Percentiles rank a stretch among this genome's conserved stretches.
Conservation (phyloP, 2,113 vertebrate genomes). For the Sakesphorus luctuosus region DNA sequence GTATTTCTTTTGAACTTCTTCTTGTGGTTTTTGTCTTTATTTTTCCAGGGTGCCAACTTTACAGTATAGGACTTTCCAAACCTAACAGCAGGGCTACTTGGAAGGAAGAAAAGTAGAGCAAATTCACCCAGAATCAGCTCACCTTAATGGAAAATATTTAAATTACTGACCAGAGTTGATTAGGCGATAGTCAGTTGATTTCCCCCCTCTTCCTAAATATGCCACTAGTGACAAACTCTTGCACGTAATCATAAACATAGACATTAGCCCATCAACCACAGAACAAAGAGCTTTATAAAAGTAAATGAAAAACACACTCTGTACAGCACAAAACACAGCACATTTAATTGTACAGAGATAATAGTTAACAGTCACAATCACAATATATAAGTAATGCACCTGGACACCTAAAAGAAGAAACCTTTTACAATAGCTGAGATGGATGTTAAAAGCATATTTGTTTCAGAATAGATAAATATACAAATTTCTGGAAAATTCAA, state of each 20-base stretch:
- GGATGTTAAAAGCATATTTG: not conserved
- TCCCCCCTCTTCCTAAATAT: not conserved
- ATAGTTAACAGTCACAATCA: not conserved
- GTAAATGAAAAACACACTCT: not conserved
- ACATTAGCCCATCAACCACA: not conserved
- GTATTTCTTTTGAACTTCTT: constrained; percentile 81
- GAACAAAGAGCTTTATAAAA: not conserved
- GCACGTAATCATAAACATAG: not conserved
- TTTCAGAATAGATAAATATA: not conserved
- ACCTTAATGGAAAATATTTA: constrained; percentile 62
- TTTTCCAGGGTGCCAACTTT: constrained; percentile 76
- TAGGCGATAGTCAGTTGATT: not conserved
- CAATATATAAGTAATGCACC: not conserved
- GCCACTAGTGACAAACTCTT: not conserved
- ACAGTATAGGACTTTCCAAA: constrained; percentile 71
- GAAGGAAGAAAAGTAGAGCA: constrained; percentile 51
- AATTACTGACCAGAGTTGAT: constrained; percentile 41
- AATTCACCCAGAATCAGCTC: constrained; percentile 16
- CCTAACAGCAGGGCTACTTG: constrained; percentile 58
- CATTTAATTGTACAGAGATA: not conserved
- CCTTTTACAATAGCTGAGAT: not conserved
- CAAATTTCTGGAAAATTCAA: not conserved
- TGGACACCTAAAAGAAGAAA: not conserved
- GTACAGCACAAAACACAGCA: not conserved
- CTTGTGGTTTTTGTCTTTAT: constrained; percentile 76